A percentile compares a stretch with the other conserved stretches of the same genome.
phyloP scores from a whole-genome alignment of 2,888 invertebrate species.

The Mactromeris polynyma region DNA sequence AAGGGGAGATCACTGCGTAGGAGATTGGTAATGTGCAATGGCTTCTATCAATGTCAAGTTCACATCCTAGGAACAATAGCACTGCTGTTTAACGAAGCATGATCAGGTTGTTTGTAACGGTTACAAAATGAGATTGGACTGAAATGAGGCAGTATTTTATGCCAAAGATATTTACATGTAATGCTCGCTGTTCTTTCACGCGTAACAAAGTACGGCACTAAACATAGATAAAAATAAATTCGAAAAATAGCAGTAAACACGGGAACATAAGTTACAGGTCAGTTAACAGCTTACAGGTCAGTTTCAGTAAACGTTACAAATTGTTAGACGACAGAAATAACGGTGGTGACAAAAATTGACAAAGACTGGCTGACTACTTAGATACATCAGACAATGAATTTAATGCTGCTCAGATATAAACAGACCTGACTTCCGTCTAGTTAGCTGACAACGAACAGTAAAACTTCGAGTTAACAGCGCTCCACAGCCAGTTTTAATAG shows the following conservation, averaged over 20 bases:
- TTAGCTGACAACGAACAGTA: neutral
- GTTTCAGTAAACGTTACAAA: neutral
- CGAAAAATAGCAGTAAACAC: neutral
- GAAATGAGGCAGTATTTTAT: too few relatives aligned
- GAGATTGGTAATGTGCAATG: too few relatives aligned
- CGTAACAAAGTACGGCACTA: neutral
- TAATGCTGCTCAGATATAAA: neutral
- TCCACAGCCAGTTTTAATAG: neutral
- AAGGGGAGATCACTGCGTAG: too few relatives aligned
- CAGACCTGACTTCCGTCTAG: neutral
- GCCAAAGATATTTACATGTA: too few relatives aligned
- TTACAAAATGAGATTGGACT: too few relatives aligned
- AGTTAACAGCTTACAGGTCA: neutral
- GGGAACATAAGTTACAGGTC: neutral
- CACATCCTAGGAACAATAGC: too few relatives aligned
- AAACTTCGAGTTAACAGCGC: neutral
- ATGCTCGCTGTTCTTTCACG: neutral
- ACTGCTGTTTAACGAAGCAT: too few relatives aligned
- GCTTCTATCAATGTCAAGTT: too few relatives aligned
- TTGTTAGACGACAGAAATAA: neutral
- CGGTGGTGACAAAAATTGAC: conserved; percentile 1
- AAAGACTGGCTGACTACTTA: conserved; percentile 17
- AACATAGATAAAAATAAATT: neutral
- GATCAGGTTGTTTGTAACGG: too few relatives aligned
- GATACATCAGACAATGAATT: neutral